Percentiles rank a stretch among this genome's conserved stretches.
Conservation (phyloP, 2,113 vertebrate species). For the Gasterosteus aculeatus region DNA sequence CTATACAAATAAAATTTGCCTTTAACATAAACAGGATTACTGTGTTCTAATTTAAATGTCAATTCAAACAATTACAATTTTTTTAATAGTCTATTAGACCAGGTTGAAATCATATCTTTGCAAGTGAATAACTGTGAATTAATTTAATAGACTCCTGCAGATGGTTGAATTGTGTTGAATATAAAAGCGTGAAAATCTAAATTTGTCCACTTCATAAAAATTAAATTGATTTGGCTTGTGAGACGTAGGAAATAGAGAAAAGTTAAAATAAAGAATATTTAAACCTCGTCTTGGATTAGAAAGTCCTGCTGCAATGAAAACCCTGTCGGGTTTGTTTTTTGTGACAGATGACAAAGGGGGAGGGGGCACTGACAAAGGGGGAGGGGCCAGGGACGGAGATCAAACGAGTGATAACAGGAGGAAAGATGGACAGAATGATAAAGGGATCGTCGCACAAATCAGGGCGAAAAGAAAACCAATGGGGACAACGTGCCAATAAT, state of each 20-base stretch:
- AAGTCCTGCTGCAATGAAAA: not conserved
- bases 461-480: slow-evolving; percentile 35
- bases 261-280: not conserved
- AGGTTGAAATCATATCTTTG: too few relatives aligned
- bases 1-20: too few relatives aligned
- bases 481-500: slow-evolving; percentile 52
- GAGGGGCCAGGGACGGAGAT: slow-evolving; percentile 6
- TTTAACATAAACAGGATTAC: not conserved
- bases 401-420: slow-evolving; percentile 33
- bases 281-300: not conserved
- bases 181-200: not conserved
- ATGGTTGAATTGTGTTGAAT: not conserved
- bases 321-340: not conserved
- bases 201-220: not conserved
- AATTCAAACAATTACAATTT: too few relatives aligned
- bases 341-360: not conserved
- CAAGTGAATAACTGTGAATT: too few relatives aligned
- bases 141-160: too few relatives aligned
- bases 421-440: slow-evolving; percentile 32
- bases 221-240: not conserved
- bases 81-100: too few relatives aligned
- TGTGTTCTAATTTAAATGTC: too few relatives aligned
- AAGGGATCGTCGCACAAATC: not conserved
- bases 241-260: too few relatives aligned
- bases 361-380: slow-evolving; percentile 10